Evolutionary conservation across 2,888 invertebrate species (phyloP).

Genomic region (Bugula neritina): DNA sequence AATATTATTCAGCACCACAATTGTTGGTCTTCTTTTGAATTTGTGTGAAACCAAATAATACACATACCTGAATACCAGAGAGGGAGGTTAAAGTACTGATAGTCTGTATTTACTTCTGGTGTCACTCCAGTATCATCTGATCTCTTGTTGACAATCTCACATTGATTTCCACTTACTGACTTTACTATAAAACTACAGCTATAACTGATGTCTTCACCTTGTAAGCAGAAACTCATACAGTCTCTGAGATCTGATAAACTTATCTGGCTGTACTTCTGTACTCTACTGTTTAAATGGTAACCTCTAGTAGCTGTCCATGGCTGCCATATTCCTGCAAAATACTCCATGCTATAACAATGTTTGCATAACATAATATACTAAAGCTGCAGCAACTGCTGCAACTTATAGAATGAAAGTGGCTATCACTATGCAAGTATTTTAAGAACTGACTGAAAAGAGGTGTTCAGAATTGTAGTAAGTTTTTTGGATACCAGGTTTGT

Average conservation of each 20-base stretch:
- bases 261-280: background rate
- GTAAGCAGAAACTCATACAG: background rate
- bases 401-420: too few species aligned
- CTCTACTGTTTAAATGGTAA: background rate
- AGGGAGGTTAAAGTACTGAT: background rate
- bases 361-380: too few species aligned
- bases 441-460: too few species aligned
- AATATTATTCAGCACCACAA: too few species aligned
- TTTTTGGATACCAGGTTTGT: too few species aligned
- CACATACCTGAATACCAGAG: background rate
- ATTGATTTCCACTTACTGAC: background rate
- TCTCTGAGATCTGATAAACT: background rate
- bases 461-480: too few species aligned
- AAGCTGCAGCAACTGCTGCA: too few species aligned
- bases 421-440: too few species aligned
- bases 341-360: too few species aligned
- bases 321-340: background rate
- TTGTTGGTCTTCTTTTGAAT: too few species aligned
- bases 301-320: background rate
- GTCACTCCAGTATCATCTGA: background rate
- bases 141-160: background rate
- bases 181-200: background rate
- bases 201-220: background rate
- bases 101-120: background rate
- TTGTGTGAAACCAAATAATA: too few species aligned